Conservation (phyloP, 2,888 invertebrate species). For the Brachylomia viminalis region DNA sequence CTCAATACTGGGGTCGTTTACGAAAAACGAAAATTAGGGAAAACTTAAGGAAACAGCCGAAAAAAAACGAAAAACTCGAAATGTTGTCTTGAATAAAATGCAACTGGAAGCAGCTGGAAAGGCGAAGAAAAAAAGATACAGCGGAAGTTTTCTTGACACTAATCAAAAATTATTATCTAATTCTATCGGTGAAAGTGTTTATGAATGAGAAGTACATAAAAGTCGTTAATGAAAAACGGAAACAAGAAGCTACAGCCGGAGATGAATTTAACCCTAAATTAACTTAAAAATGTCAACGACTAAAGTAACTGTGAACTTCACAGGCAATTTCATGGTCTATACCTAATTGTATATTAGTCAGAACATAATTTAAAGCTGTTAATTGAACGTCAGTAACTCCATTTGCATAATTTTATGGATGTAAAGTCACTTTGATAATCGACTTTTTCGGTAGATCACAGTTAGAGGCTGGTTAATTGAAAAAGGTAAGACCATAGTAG, state of each 20-base stretch:
- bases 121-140: neutral
- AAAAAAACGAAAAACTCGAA: too few relatives aligned
- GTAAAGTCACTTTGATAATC: neutral
- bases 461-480: constrained; percentile 2
- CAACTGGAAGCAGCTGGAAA: neutral
- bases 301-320: constrained; percentile 46
- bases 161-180: neutral
- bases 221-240: constrained; percentile 35
- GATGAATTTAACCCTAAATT: constrained; percentile 48
- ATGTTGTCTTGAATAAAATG: neutral
- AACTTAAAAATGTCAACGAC: constrained; percentile 50
- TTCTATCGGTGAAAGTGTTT: constrained; percentile 2
- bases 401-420: constrained; percentile 56
- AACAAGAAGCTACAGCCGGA: constrained; percentile 38
- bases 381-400: constrained; percentile 42
- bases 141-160: neutral
- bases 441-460: constrained; percentile 39
- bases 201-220: constrained; percentile 23
- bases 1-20: too few relatives aligned
- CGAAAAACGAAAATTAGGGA: too few relatives aligned
- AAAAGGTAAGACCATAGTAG: constrained; percentile 19
- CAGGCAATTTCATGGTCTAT: constrained; percentile 47
- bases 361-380: constrained; percentile 48
- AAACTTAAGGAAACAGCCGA: too few relatives aligned
- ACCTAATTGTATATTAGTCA: constrained; percentile 29